Base-by-base conservation (phyloP, 2,888 invertebrate genomes). In the Sycophila texana region DNA sequence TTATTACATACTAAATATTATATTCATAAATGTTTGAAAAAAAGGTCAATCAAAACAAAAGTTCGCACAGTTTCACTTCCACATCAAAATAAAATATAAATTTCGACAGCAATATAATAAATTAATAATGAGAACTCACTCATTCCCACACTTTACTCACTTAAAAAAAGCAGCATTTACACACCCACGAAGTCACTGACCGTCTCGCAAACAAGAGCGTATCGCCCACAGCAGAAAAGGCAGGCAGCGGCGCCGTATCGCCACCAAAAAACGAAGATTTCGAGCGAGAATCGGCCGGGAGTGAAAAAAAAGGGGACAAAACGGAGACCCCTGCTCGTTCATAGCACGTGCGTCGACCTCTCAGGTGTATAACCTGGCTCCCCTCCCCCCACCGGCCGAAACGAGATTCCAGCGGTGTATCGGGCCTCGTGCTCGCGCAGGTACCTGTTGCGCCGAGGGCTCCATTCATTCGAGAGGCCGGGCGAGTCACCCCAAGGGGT, bases 371-470 rank as follows among this genome's bases (percentile, higher is more conserved):
- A 14, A 20, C 16, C 12, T 22, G 13, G 22, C 4, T 26, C 26
- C 61, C 30, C 30, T 61, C 30, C 30, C 61, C 30, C 61, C 30
- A 4, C 57, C 55, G 57, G 65, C 53, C 65, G 58, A 77, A 77
- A 77, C 77, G 71, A 77, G 71, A 77, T 77, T 77, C 71, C 71
- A 77, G 71, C 51, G 71, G 77, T 65, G 77, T 77, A 39, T 39
- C 18, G 30, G n/a, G 30, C 14, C 7, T 4, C 12, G 2, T 49
- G 49, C 20, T 26, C 47, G 22, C 63, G 30, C 22, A 61, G 22
- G 26, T 61, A 61, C 30, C 26, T 22, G 13, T 12, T 22, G 20
- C 58, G 20, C 58, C 18, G 22, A 14, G 10, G 20, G 7, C 18
- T 60, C 13, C 58, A 13, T 22, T 7, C n/a, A 63, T 47, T 61